phyloP scores from a whole-genome alignment of 2,797 vertebrate genomes.

The Microctenopoma steveboyesi region DNA sequence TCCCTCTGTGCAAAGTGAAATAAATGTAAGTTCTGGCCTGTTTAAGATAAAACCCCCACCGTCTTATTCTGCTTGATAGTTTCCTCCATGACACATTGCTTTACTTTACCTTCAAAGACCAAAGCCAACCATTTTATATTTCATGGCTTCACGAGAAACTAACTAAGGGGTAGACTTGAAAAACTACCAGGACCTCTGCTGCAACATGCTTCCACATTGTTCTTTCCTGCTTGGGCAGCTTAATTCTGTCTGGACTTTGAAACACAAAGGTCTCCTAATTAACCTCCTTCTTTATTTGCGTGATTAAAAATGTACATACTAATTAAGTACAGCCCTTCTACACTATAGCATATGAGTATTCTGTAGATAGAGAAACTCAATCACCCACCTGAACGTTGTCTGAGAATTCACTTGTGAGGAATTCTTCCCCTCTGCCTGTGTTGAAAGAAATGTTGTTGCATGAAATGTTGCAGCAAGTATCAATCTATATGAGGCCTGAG shows the following conservation, averaged over 20 bases:
- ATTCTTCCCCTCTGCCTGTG: not conserved
- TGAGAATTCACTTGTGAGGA: slow-evolving; percentile 1
- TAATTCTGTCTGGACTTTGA: slow-evolving; percentile 42
- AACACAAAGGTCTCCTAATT: slow-evolving; percentile 50
- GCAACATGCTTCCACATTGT: not conserved
- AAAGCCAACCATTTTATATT: slow-evolving; percentile 23
- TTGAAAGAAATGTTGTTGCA: not conserved
- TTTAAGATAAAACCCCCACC: slow-evolving; percentile 52
- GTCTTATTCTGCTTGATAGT: slow-evolving; percentile 30
- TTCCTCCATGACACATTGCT: slow-evolving; percentile 27
- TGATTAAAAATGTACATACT: slow-evolving; percentile 31
- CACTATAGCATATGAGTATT: slow-evolving; percentile 16
- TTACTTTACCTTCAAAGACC: slow-evolving; percentile 41
- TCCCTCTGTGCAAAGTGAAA: slow-evolving; percentile 30
- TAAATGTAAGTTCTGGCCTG: slow-evolving; percentile 55
- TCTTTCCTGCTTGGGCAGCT: slow-evolving; percentile 19
- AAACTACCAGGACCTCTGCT: slow-evolving; percentile 20
- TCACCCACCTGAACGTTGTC: slow-evolving; percentile 10
- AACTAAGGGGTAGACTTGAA: slow-evolving; percentile 21
- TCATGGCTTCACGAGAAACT: slow-evolving; percentile 37
- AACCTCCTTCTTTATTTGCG: slow-evolving; percentile 47
- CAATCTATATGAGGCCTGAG: not conserved
- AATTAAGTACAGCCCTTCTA: slow-evolving; percentile 29
- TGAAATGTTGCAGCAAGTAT: slow-evolving; percentile 3
- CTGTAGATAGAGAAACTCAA: slow-evolving; percentile 23